phyloP scores from a whole-genome alignment of 2,113 vertebrate species.

The Gadus chalcogrammus region DNA sequence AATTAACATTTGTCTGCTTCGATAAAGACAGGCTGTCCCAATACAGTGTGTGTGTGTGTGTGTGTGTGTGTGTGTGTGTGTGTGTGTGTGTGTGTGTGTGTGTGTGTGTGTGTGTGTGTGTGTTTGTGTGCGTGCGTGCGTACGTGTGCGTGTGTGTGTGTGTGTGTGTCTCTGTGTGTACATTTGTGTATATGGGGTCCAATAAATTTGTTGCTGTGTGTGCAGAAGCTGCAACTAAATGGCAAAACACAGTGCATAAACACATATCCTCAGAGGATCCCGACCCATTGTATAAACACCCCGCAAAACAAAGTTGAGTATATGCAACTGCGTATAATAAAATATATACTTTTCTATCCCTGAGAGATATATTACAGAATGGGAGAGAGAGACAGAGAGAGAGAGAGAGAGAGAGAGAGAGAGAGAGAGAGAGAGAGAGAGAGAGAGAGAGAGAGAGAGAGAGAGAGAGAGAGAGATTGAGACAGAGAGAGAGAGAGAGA shows the following conservation, averaged over 20 bases:
- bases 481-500: background rate
- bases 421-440: background rate
- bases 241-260: no score
- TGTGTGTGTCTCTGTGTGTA: constrained; percentile 7
- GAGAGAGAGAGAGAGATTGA: background rate
- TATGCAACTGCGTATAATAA: no score
- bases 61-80: background rate
- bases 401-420: background rate
- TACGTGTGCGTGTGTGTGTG: constrained; percentile 19
- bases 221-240: no score
- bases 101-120: constrained; percentile 11
- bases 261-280: no score
- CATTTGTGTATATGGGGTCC: background rate
- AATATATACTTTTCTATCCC: no score
- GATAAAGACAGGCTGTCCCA: constrained; percentile 70
- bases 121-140: constrained; percentile 5
- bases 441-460: background rate
- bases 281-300: no score
- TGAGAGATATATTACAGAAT: no score
- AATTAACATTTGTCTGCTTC: constrained; percentile 75
- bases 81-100: background rate
- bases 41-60: no score
- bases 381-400: no score
- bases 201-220: no score
- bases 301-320: no score